These are phyloP conservation scores for Graphium colonna DNA, from an alignment of 2,888 invertebrate species.

Conservation along the genomic window DNA sequence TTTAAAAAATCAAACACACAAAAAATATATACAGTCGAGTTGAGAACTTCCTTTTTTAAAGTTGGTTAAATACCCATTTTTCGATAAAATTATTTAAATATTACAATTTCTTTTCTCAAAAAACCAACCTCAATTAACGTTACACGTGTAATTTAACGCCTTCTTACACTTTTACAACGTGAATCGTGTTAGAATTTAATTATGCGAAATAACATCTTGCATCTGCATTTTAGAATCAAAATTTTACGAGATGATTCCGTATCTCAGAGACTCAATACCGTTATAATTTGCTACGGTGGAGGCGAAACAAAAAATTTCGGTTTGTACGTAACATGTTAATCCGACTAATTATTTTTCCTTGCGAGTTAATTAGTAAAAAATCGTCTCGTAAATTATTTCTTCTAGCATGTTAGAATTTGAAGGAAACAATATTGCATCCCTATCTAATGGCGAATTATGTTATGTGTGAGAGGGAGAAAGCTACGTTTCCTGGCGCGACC, in stretches of 20 bases:
- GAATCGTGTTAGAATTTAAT: neutral
- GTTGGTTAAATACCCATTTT: no score
- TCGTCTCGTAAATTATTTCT: constrained; percentile 64
- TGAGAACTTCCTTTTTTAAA: no score
- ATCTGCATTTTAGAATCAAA: neutral
- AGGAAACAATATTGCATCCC: constrained; percentile 63
- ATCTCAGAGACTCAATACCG: neutral
- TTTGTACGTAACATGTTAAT: constrained; percentile 64
- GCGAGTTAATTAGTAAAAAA: constrained; percentile 68
- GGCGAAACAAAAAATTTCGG: constrained; percentile 51
- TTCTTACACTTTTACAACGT: neutral
- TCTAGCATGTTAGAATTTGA: constrained; percentile 60
- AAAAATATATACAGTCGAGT: no score
- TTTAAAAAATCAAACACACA: no score
- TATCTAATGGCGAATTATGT: constrained; percentile 42
- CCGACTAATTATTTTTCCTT: constrained; percentile 61
- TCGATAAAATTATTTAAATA: no score
- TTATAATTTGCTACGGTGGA: constrained; percentile 34
- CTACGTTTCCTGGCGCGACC: constrained; percentile 43
- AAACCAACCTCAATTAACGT: neutral
- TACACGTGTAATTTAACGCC: neutral
- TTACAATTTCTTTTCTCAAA: no score
- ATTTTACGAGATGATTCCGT: neutral
- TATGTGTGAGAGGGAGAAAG: constrained; percentile 54
- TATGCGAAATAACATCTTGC: neutral